A percentile compares a stretch with the other conserved stretches of the same genome.
phyloP scores from a whole-genome alignment of 2,113 vertebrate genomes.

The Ptyas mucosa region DNA sequence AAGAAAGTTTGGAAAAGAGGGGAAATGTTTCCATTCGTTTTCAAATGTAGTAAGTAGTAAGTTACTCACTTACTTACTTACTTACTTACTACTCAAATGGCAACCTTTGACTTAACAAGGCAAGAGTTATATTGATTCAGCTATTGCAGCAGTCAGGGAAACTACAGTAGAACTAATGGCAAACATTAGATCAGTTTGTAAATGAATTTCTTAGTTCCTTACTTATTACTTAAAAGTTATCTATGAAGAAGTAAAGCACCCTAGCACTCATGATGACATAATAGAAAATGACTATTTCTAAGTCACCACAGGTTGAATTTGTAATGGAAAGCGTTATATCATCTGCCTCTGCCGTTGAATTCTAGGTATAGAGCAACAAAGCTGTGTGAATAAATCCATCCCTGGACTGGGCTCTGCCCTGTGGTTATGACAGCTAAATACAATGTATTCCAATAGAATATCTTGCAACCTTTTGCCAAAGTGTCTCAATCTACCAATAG shows the following conservation, averaged over 20 bases:
- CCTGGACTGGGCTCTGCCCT: not conserved
- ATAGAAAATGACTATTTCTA: not conserved
- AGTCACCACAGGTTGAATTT: not conserved
- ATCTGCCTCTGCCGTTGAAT: not conserved
- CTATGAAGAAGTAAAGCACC: not conserved
- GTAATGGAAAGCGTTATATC: not conserved
- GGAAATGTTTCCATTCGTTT: not conserved
- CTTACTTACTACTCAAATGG: too few species aligned
- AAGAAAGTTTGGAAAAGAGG: not conserved
- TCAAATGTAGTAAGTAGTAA: too few species aligned
- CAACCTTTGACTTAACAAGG: not conserved
- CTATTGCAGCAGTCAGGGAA: not conserved
- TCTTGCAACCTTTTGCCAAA: too few species aligned
- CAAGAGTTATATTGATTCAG: not conserved
- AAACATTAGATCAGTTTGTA: not conserved
- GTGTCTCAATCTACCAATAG: not conserved
- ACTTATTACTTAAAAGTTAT: not conserved
- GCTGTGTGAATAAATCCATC: not conserved
- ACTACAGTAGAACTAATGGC: not conserved
- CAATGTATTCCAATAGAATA: not conserved
- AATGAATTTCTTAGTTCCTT: not conserved
- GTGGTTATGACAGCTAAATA: not conserved
- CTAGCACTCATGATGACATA: not conserved
- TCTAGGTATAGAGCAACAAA: not conserved
- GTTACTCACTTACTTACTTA: too few species aligned